phyloP scores from a whole-genome alignment of 2,797 vertebrate genomes.

The Anguilla megastoma region DNA sequence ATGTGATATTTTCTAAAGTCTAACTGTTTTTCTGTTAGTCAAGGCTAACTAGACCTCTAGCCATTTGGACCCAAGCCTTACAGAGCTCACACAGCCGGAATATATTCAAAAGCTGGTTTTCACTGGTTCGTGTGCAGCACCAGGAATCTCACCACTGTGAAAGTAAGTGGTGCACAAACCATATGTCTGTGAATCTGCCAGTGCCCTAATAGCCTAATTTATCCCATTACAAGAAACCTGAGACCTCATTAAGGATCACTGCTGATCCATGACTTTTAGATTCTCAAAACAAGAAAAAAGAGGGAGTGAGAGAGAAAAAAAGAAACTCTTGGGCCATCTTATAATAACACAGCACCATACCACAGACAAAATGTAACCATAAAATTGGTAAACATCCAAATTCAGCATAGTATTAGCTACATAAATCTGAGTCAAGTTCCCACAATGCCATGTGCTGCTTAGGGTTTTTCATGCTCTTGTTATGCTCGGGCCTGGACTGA shows the following conservation, averaged over 20 bases:
- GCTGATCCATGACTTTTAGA: background rate
- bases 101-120: background rate
- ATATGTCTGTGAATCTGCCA: background rate
- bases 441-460: slow-evolving; percentile 23
- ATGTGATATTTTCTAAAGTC: too few relatives aligned
- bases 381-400: background rate
- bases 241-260: background rate
- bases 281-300: background rate
- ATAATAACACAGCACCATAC: background rate
- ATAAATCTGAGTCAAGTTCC: slow-evolving; percentile 37
- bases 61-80: background rate
- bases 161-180: background rate
- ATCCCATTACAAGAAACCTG: background rate
- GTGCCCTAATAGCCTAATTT: background rate
- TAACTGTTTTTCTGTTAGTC: background rate
- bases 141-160: background rate
- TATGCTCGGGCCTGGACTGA: background rate
- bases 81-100: background rate
- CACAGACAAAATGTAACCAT: background rate
- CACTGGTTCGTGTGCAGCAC: background rate
- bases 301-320: background rate
- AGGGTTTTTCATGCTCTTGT: background rate
- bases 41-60: background rate
- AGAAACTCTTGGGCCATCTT: background rate
- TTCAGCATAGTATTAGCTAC: background rate